Percentiles rank a stretch among this genome's conserved stretches.
These are phyloP conservation scores for Montipora efflorescens DNA, from an alignment of 64 coral and sea anemone genomes.

Conservation along the genomic window DNA sequence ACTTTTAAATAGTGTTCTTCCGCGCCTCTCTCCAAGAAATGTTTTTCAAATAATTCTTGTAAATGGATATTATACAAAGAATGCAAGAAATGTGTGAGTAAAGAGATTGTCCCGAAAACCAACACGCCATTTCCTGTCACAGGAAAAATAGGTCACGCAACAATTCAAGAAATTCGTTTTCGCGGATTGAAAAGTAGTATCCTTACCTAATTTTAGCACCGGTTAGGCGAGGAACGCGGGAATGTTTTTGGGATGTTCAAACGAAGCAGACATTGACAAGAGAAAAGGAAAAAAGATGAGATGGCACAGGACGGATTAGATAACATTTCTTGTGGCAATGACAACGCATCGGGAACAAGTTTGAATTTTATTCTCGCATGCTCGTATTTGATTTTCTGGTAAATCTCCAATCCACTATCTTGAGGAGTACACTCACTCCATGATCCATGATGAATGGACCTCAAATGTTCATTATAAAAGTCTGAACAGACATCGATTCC, in stretches of 20 bases:
- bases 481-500: neutral
- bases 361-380: neutral
- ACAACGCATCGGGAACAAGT: neutral
- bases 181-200: neutral
- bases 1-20: neutral
- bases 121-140: neutral
- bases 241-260: neutral
- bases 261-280: neutral
- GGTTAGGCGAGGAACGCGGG: neutral
- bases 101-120: neutral
- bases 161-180: neutral
- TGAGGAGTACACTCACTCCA: neutral
- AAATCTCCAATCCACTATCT: neutral
- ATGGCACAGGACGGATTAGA: neutral
- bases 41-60: neutral
- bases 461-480: neutral
- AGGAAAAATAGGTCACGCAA: neutral
- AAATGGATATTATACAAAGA: neutral
- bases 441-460: neutral
- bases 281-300: neutral
- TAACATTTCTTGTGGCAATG: neutral
- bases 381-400: neutral
- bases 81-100: neutral
- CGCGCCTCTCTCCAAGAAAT: neutral
- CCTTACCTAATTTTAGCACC: neutral